Conservation (phyloP, 2,888 invertebrate genomes). For the Allygus modestus region DNA sequence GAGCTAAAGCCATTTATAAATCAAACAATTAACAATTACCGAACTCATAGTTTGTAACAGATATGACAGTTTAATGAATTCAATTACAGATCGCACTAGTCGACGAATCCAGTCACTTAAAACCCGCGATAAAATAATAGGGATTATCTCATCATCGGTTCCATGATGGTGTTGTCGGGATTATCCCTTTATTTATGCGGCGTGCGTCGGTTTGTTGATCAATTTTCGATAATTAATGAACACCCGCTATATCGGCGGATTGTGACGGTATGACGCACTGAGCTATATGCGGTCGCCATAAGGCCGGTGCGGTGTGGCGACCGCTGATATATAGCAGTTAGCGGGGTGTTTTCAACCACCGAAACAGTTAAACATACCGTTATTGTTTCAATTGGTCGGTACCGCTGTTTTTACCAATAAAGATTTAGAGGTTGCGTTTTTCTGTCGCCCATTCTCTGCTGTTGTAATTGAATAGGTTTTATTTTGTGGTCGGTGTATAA, state of each 20-base stretch:
- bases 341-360: conserved; percentile 20
- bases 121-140: conserved; percentile 46
- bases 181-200: conserved; percentile 48
- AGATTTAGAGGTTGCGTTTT: conserved; percentile 41
- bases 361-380: conserved; percentile 31
- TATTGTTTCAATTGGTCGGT: conserved; percentile 49
- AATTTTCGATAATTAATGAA: conserved; percentile 57
- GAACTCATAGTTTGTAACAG: conserved; percentile 28
- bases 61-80: conserved; percentile 32
- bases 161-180: conserved; percentile 19
- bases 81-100: conserved; percentile 42
- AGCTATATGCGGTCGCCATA: not conserved
- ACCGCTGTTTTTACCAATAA: conserved; percentile 35
- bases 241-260: too few species aligned
- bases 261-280: not conserved
- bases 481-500: not conserved
- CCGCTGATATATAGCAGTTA: conserved; percentile 37
- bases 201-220: conserved; percentile 32
- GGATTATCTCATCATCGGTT: conserved; percentile 35
- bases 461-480: not conserved
- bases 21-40: conserved; percentile 50
- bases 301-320: not conserved
- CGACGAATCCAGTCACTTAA: not conserved
- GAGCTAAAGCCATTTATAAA: conserved; percentile 40
- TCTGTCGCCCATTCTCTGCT: not conserved